phyloP scores from a whole-genome alignment of 2,113 vertebrate genomes.

The Alaudala cheleensis region DNA sequence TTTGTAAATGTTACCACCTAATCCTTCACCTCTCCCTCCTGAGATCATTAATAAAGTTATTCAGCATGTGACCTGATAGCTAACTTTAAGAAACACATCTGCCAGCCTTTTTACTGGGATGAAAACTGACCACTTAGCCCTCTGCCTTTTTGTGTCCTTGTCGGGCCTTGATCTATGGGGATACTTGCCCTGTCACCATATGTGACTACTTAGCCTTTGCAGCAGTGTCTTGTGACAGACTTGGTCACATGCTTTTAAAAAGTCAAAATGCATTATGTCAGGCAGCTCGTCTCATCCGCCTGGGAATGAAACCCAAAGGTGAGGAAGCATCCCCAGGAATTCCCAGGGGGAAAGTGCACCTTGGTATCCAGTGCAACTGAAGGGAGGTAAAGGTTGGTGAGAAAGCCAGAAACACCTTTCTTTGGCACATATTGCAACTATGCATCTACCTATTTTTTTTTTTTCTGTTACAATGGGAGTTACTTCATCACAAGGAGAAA shows the following conservation, averaged over 20 bases:
- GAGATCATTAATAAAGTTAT: slow-evolving; percentile 31
- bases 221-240: slow-evolving; percentile 14
- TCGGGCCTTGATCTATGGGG: slow-evolving; percentile 30
- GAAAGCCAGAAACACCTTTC: neutral
- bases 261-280: slow-evolving; percentile 29
- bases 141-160: slow-evolving; percentile 46
- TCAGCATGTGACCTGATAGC: slow-evolving; percentile 5
- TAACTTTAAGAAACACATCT: slow-evolving; percentile 18
- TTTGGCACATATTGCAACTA: neutral
- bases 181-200: slow-evolving; percentile 49
- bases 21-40: neutral
- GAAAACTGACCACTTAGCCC: slow-evolving; percentile 34
- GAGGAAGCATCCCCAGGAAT: neutral
- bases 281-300: neutral
- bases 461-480: neutral
- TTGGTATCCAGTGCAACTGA: neutral
- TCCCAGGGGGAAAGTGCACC: neutral
- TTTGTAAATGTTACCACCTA: slow-evolving; percentile 25
- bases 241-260: slow-evolving; percentile 47
- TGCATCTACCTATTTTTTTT: neutral
- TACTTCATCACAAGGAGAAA: neutral
- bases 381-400: neutral
- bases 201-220: slow-evolving; percentile 34
- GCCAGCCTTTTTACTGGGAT: slow-evolving; percentile 46
- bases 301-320: neutral